phyloP scores from a whole-genome alignment of 2,888 invertebrate species.

The Corythucha ciliata region DNA sequence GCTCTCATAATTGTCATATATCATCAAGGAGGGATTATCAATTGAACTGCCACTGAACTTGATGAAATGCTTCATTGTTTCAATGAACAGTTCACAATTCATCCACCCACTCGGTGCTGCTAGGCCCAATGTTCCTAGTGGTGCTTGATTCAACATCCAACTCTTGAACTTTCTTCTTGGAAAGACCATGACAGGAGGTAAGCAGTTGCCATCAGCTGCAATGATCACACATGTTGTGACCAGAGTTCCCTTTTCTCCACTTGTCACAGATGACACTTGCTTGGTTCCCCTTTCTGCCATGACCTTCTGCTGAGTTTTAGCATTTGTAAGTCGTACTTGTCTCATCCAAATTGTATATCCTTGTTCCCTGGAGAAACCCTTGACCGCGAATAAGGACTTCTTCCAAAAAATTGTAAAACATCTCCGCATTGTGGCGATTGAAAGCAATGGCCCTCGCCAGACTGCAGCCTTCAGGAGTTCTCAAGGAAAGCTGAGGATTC shows the following conservation, averaged over 20 bases:
- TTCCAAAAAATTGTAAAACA: slow-evolving; percentile 25
- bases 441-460: slow-evolving; percentile 7
- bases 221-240: slow-evolving; percentile 13
- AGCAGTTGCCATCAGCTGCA: slow-evolving; percentile 11
- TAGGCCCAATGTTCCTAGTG: slow-evolving; percentile 25
- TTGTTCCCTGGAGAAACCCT: slow-evolving; percentile 34
- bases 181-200: slow-evolving; percentile 13
- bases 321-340: slow-evolving; percentile 35
- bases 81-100: slow-evolving; percentile 26
- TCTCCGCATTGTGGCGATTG: slow-evolving; percentile 17
- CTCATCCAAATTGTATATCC: slow-evolving; percentile 40
- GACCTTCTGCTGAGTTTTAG: slow-evolving; percentile 8
- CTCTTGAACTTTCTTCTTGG: slow-evolving; percentile 6
- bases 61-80: slow-evolving; percentile 29
- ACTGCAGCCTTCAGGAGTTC: slow-evolving; percentile 10
- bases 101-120: slow-evolving; percentile 32
- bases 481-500: slow-evolving; percentile 11
- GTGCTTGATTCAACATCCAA: slow-evolving; percentile 11
- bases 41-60: slow-evolving; percentile 32
- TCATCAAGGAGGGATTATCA: slow-evolving; percentile 37
- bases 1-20: slow-evolving; percentile 39
- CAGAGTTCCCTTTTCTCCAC: slow-evolving; percentile 12
- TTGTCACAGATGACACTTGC: slow-evolving; percentile 5
- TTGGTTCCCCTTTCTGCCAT: slow-evolving; percentile 7
- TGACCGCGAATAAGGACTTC: slow-evolving; percentile 10